Evolutionary conservation across 2,888 invertebrate genomes (phyloP).

Genomic region (Xylota sylvarum): DNA sequence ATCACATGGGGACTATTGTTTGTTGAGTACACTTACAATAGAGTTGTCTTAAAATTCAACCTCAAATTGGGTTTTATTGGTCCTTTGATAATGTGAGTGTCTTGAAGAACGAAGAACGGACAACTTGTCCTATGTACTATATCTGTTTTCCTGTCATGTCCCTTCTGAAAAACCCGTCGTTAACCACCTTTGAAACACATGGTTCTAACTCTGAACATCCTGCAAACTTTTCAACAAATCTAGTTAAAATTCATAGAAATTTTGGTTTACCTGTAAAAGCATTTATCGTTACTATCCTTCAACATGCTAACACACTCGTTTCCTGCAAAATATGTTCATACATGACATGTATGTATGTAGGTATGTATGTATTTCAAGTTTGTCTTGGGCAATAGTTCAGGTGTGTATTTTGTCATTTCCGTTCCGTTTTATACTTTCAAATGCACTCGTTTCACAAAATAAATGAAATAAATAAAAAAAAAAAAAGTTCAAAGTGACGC

Average conservation of each 20-base stretch:
- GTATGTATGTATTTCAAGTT: not conserved
- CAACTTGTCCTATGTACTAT: too few relatives aligned
- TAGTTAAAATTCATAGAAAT: not conserved
- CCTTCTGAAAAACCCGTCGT: not conserved
- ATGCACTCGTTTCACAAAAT: constrained; percentile 16
- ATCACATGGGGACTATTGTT: not conserved
- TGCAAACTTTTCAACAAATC: constrained; percentile 2
- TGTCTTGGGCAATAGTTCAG: not conserved
- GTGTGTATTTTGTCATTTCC: not conserved
- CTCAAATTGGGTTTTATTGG: not conserved
- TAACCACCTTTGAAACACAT: not conserved
- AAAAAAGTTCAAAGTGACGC: constrained; percentile 38
- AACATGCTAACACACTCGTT: constrained; percentile 7
- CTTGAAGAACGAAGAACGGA: too few relatives aligned
- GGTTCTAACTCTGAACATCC: not conserved
- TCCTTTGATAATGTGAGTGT: not conserved
- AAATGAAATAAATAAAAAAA: constrained; percentile 1
- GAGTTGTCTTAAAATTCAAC: not conserved
- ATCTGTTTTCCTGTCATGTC: too few relatives aligned
- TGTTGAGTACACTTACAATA: not conserved
- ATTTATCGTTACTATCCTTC: not conserved
- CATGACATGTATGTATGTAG: too few relatives aligned
- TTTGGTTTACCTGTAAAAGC: too few relatives aligned
- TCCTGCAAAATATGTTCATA: not conserved
- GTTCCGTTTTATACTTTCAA: constrained; percentile 47